Evolutionary conservation across 2,113 vertebrate species (phyloP), one percentile per base, ranked within the genome.

Genomic region (Scopus umbretta): DNA sequence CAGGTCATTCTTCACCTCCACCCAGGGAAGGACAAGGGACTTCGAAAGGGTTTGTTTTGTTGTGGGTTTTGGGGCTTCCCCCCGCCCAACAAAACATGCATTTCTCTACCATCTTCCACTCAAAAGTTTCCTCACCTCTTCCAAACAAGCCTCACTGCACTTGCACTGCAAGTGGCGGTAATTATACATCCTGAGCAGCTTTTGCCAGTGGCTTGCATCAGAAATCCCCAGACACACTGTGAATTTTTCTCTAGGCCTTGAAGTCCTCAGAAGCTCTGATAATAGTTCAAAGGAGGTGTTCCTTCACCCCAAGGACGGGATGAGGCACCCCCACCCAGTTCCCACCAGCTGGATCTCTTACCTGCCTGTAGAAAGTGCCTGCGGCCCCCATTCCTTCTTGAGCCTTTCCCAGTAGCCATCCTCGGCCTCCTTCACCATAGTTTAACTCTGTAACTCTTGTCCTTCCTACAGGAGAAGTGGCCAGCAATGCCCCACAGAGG

Each of bases 381-480:
- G 10, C 4, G 6, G 16, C 13, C 27, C 23, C 30, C 30, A 6
- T 11, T 40, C 16, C 12, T 18, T 63, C 34, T 53, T 1, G 20
- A 40, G 65, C 47, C 38, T 45, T 76, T 65, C 20, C 36, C 43
- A 32, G 73, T 36, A 70, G 76, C 59, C 36, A 3, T 7, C 38
- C 9, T 22, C 9, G 2, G 43, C 26, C 27, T 73, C 8, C 9
- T 15, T 36, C 2, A 0, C 8, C 9, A 1, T 6, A 6, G 27
- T 11, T 15, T 0, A 19, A 17, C 38, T 10, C 45, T 0, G 0
- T 8, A 34, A 40, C 56, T 49, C 13, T 7, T 5, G 6, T 38
- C 32, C 71, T 49, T 43, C 63, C 16, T 12, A 1, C 16, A 14
- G 63, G 1, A 5, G 19, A 11, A 63, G 29, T 0, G 7, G 16